Percentiles rank a stretch among this genome's conserved stretches.
phyloP scores from a whole-genome alignment of 2,797 vertebrate genomes.

The Thunnus albacares region DNA sequence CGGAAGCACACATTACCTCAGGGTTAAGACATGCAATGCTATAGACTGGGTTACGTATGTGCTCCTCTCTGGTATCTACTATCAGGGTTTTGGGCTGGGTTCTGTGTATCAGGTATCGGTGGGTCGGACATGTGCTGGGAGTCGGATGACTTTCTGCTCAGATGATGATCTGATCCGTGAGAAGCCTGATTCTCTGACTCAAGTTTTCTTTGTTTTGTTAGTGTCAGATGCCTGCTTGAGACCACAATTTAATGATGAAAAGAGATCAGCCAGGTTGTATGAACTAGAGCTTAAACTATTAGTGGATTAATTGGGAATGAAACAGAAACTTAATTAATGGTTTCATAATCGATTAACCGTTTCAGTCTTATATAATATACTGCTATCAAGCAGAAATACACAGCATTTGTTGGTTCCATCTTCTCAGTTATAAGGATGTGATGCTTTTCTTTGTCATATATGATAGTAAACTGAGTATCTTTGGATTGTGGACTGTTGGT shows the following conservation, averaged over 20 bases:
- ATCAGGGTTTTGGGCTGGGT: conserved; percentile 68
- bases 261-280: conserved; percentile 21
- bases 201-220: conserved; percentile 67
- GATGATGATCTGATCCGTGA: conserved; percentile 77
- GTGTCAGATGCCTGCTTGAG: conserved; percentile 45
- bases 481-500: no score
- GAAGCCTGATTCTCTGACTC: conserved; percentile 70
- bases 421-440: background rate
- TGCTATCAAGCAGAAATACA: no score
- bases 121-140: conserved; percentile 73
- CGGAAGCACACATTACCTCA: conserved; percentile 21
- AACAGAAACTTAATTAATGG: no score
- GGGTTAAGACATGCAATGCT: conserved; percentile 36
- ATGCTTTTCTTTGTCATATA: background rate
- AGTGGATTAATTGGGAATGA: conserved; percentile 16
- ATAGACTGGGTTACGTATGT: conserved; percentile 37
- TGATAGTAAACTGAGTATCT: background rate
- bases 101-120: conserved; percentile 75
- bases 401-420: background rate
- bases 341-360: background rate
- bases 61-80: conserved; percentile 56
- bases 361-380: background rate
- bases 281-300: conserved; percentile 16
- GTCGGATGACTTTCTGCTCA: conserved; percentile 79
- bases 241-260: conserved; percentile 48